Evolutionary conservation across 2,113 vertebrate genomes (phyloP), one percentile per base, ranked within the genome.

Genomic region (Actinemys pallida): DNA sequence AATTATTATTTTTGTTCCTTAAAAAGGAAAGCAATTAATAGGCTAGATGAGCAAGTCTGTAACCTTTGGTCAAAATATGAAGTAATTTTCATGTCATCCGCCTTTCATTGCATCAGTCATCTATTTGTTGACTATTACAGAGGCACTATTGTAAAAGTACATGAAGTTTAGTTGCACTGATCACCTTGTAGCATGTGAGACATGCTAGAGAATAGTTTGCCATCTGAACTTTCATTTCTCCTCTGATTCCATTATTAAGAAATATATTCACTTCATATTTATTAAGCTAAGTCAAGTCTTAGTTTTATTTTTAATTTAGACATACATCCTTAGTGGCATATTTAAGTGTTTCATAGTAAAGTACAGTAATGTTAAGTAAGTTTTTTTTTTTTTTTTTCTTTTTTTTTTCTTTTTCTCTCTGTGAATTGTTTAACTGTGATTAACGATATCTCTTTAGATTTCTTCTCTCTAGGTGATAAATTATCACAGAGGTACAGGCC

Each of bases 401-500:
- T 96, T 99, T 97, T 98, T 98, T 98, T 98, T 92, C 91, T 86
- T 97, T 96, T 97, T 98, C 98, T 99, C 97, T 98, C 98, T 99
- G 98, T 99, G 98, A 99, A 99, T 98, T 99, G 99, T 99, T 99
- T 99, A 98, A 98, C 98, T 99, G 99, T 99, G 99, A 99, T 99
- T 99, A 99, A 99, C 99, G 96, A 98, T 99, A 98, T 99, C 99
- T 99, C 98, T 99, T 99, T 99, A 99, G 99, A 99, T 99, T 98
- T 99, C 99, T 99, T 99, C 99, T 99, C 99, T 99, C 99, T 99
- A 99, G 99, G 99, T 99, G 98, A 98, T 99, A 99, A 99, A 97
- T 99, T 99, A 99, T 99, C 99, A 99, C 99, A 99, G 98, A 99
- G 99, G 99, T 99, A 99, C 99, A 99, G 99, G 99, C 99, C 99